Evolutionary conservation across 2,113 vertebrate genomes (phyloP), one percentile per base, ranked within the genome.

Genomic region (Anoplopoma fimbria): DNA sequence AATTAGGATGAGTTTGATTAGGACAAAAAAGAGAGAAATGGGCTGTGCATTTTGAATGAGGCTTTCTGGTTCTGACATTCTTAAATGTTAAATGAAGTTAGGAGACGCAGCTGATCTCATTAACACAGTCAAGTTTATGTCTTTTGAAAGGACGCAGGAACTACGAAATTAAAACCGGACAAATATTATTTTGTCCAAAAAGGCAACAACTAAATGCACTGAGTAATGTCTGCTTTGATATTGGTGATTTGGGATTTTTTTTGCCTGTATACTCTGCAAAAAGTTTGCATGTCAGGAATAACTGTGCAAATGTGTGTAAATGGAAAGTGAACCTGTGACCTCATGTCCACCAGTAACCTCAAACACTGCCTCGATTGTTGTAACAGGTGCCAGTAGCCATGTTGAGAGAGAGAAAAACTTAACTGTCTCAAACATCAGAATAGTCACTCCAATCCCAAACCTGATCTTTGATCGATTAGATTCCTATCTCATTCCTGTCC

Each of bases 261-360:
- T n/a, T n/a, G n/a, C 34, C 42, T 6, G 23, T 8, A 15, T 19
- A 25, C 9, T 42, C 8, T 6, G 31, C 53, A 2, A 4, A 21
- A 14, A 21, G 70, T 58, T 78, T 62, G 78, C 82, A 86, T 63
- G 82, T 69, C 67, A 65, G 61, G 27, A 63, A 65, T 64, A 86
- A 79, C 55, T 69, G 53, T 78, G 55, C n/a, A 76, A 82, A 85
- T 81, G 72, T 86, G 64, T 83, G 49, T 17, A 60, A 81, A 81
- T 84, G 62, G 60, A 78, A 75, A 74, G 47, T 83, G 83, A 91
- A 85, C 85, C 87, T 75, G 75, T 87, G 86, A 93, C 87, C 86
- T 83, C 68, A 31, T 69, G 57, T 81, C 67, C 49, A 65, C 40
- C 67, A 75, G 34, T 53, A 61, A 86, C 38, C 65, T 27, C 74